Evolutionary conservation across 1,140 invertebrate genomes (phyloP), one percentile per base, ranked within the genome.

Genomic region (Trichonephila clavipes): DNA sequence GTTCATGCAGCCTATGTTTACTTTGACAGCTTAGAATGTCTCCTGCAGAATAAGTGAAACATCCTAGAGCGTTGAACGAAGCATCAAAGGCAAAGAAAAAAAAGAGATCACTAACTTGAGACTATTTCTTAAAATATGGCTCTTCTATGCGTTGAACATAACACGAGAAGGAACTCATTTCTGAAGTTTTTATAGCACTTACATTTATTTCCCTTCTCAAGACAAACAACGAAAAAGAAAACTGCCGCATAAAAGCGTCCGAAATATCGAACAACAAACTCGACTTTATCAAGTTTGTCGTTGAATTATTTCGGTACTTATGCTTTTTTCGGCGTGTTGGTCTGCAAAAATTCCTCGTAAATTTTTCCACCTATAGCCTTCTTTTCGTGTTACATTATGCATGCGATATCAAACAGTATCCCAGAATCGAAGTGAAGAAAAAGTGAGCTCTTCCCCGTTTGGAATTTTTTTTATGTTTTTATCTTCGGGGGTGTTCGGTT

Each of bases 211-310:
- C 64, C 34, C 40, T 83, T 92, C 40, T 28, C 59, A 18, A 58
- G 81, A 92, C 90, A 83, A 62, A 85, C 90, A 66, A 85, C 10
- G n/a, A 24, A 64, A 34, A n/a, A 72, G 24, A 82, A 90, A 59
- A 62, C 62, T 89, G 28, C n/a, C 28, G 77, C 69, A 90, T 90
- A 62, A 64, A 82, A 85, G 58, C 81, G 77, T 92, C 58, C 59
- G 81, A 85, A 92, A 92, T 92, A 58, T 83, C 90, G 61, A 92
- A 92, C 90, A 92, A 83, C 90, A 92, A 92, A 85, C 90, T 85
- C 59, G 81, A 92, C 90, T 92, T 92, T 92, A 92, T 92, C 90
- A 92, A 92, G 81, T 90, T 82, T 90, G 89, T 90, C 89, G 89
- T 90, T 90, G 89, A 90, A 90, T 90, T 90, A 90, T 90, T 82